These are phyloP conservation scores for Haliaeetus leucogaster DNA, from an alignment of 2,113 vertebrate genomes.

Conservation along the genomic window DNA sequence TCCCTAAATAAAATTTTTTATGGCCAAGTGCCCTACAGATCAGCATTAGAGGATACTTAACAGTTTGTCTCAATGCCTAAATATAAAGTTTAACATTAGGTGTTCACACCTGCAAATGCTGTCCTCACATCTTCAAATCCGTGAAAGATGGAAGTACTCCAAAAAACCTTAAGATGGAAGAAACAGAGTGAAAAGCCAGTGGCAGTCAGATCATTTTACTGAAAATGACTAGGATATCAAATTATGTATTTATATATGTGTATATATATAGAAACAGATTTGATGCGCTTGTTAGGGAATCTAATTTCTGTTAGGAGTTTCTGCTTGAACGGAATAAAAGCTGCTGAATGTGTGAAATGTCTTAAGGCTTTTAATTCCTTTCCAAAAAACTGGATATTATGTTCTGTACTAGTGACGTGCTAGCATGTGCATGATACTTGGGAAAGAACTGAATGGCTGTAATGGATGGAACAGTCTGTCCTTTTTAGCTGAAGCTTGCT, in stretches of 20 bases:
- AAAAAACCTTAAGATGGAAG: background rate
- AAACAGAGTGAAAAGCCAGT: slow-evolving; percentile 12
- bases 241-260: background rate
- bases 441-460: background rate
- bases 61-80: background rate
- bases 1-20: background rate
- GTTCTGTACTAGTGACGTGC: background rate
- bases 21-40: background rate
- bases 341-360: background rate
- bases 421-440: background rate
- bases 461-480: slow-evolving; percentile 25
- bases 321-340: background rate
- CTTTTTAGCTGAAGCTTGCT: background rate
- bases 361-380: background rate
- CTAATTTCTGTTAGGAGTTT: background rate
- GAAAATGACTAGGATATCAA: background rate
- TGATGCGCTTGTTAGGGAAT: background rate
- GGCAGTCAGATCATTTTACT: slow-evolving; percentile 2
- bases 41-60: background rate
- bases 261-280: background rate
- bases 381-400: background rate
- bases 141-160: background rate
- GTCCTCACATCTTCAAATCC: background rate
- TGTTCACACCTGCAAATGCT: background rate
- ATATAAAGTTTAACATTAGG: background rate